A percentile compares a stretch with the other conserved stretches of the same genome.
These are phyloP conservation scores for Chaetorhynchus papuensis DNA, from an alignment of 2,113 vertebrate genomes.

Conservation along the genomic window DNA sequence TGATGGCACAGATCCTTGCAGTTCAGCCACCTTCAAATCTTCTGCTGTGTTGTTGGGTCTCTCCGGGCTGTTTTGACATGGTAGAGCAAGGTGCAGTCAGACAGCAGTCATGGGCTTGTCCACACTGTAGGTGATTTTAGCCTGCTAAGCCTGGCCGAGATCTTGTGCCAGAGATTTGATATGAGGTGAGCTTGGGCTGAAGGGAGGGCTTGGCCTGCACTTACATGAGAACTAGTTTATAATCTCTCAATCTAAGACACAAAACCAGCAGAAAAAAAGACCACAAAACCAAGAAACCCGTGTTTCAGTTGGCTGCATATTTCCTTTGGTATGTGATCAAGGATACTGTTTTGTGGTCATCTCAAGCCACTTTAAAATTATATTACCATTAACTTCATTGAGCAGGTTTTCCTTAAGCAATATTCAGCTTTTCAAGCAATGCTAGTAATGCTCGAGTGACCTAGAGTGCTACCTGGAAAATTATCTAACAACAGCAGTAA, in stretches of 20 bases:
- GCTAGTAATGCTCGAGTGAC: background rate
- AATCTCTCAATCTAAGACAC: background rate
- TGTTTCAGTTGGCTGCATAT: background rate
- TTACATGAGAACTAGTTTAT: background rate
- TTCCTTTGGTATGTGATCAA: background rate
- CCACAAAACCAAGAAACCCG: background rate
- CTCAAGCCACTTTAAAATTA: background rate
- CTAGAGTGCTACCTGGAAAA: background rate
- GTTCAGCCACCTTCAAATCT: background rate
- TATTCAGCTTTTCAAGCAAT: background rate
- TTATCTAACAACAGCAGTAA: background rate
- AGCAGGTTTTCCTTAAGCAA: background rate
- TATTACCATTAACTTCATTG: background rate
- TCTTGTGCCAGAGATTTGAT: background rate
- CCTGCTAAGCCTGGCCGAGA: background rate
- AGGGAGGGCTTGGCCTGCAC: background rate
- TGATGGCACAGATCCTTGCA: background rate
- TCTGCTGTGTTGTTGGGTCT: background rate
- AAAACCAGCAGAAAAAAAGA: background rate
- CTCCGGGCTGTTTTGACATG: background rate
- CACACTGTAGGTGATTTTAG: background rate
- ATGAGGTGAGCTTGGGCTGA: background rate
- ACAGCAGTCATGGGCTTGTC: background rate
- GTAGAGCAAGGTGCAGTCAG: background rate
- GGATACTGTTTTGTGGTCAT: background rate